Conservation (phyloP, 2,888 invertebrate species). For the Exocentrus adspersus region DNA sequence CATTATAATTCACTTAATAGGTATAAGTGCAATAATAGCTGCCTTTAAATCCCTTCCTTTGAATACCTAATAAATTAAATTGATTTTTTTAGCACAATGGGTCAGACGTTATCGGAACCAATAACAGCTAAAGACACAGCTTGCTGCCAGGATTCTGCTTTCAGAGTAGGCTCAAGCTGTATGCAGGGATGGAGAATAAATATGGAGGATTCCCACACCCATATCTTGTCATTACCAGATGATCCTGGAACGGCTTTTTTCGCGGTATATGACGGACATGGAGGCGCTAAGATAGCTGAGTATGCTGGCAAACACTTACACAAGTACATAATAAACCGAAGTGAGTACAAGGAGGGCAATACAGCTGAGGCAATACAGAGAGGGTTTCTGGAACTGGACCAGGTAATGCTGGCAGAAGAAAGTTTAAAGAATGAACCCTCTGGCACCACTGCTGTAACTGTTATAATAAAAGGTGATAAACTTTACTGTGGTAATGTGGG, state of each 20-base stretch:
- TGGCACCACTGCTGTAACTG: slow-evolving; percentile 92
- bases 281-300: slow-evolving; percentile 80
- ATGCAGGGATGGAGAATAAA: slow-evolving; percentile 99
- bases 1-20: no score
- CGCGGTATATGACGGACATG: slow-evolving; percentile 97
- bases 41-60: no score
- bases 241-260: slow-evolving; percentile 94
- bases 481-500: slow-evolving; percentile 97
- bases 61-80: no score
- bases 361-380: slow-evolving; percentile 86
- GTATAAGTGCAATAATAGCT: no score
- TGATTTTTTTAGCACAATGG: slow-evolving; percentile 77
- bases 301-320: slow-evolving; percentile 96
- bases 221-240: slow-evolving; percentile 90
- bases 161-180: slow-evolving; percentile 92
- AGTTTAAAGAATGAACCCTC: slow-evolving; percentile 91
- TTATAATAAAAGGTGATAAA: slow-evolving; percentile 83
- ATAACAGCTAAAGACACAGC: slow-evolving; percentile 90
- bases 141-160: slow-evolving; percentile 77
- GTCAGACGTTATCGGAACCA: slow-evolving; percentile 97
- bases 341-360: slow-evolving; percentile 85
- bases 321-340: slow-evolving; percentile 85
- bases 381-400: slow-evolving; percentile 85
- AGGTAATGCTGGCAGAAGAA: slow-evolving; percentile 91
- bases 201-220: slow-evolving; percentile 99